phyloP scores from a whole-genome alignment of 2,888 invertebrate genomes.

The Synergus japonicus region DNA sequence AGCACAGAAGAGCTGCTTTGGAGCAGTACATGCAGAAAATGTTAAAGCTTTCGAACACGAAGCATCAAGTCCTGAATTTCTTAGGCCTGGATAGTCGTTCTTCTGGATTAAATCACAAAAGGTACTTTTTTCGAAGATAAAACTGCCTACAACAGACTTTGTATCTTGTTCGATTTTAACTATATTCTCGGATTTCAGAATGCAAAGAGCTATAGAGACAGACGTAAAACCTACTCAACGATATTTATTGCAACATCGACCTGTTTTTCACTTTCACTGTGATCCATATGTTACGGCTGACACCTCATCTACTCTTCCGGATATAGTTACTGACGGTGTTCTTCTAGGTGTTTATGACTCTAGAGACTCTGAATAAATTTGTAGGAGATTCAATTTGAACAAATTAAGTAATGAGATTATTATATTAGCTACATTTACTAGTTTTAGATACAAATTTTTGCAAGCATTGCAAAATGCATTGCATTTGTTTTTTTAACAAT shows the following conservation, averaged over 20 bases:
- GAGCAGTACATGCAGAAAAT: slow-evolving; percentile 80
- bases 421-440: slow-evolving; percentile 3
- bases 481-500: background rate
- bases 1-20: slow-evolving; percentile 79
- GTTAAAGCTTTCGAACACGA: slow-evolving; percentile 76
- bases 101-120: slow-evolving; percentile 59
- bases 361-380: slow-evolving; percentile 51
- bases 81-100: slow-evolving; percentile 73
- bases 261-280: slow-evolving; percentile 72
- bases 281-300: slow-evolving; percentile 76
- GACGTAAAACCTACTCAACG: slow-evolving; percentile 51
- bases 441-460: slow-evolving; percentile 9
- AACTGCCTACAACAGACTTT: background rate
- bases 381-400: background rate
- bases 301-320: slow-evolving; percentile 71
- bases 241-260: slow-evolving; percentile 69
- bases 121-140: slow-evolving; percentile 55
- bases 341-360: slow-evolving; percentile 74
- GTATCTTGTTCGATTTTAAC: background rate
- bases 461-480: slow-evolving; percentile 9
- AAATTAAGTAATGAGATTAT: slow-evolving; percentile 9
- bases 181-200: slow-evolving; percentile 58
- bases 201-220: slow-evolving; percentile 53
- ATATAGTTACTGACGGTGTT: slow-evolving; percentile 77
- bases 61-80: slow-evolving; percentile 77